Evolutionary conservation across 2,888 invertebrate genomes (phyloP).

Genomic region (Pollenia labialis): DNA sequence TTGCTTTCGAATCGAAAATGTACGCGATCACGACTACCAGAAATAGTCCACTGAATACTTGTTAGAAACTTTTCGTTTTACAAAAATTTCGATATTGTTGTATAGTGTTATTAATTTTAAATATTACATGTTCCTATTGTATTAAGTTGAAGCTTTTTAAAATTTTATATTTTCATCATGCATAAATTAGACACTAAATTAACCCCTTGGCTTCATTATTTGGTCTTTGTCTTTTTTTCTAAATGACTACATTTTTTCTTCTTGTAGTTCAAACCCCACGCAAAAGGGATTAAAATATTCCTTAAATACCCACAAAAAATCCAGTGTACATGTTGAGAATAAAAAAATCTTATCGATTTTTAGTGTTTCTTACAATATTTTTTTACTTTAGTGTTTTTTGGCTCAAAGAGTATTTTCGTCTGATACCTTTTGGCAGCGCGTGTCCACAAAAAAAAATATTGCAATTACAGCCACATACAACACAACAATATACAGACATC

Average conservation of each 20-base stretch:
- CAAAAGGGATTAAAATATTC: constrained; percentile 41
- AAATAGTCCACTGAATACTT: too few species aligned
- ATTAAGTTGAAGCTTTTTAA: too few species aligned
- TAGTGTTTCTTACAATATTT: background rate
- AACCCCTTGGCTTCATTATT: background rate
- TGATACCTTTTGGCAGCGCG: constrained; percentile 33
- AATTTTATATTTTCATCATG: too few species aligned
- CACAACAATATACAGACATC: background rate
- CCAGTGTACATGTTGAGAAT: constrained; percentile 17
- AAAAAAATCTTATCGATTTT: constrained; percentile 44
- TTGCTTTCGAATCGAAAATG: too few species aligned
- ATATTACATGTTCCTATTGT: too few species aligned
- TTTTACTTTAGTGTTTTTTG: background rate
- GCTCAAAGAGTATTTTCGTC: constrained; percentile 18
- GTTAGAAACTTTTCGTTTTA: too few species aligned
- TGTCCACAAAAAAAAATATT: constrained; percentile 38
- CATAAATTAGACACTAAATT: too few species aligned
- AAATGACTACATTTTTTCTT: background rate
- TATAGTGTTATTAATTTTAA: too few species aligned
- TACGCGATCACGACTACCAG: too few species aligned
- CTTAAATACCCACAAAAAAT: constrained; percentile 17
- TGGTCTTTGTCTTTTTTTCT: background rate
- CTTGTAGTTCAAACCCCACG: background rate
- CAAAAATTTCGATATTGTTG: too few species aligned
- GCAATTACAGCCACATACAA: constrained; percentile 29